Conservation (phyloP, 1,140 invertebrate species). For the Cotesia typhae region DNA sequence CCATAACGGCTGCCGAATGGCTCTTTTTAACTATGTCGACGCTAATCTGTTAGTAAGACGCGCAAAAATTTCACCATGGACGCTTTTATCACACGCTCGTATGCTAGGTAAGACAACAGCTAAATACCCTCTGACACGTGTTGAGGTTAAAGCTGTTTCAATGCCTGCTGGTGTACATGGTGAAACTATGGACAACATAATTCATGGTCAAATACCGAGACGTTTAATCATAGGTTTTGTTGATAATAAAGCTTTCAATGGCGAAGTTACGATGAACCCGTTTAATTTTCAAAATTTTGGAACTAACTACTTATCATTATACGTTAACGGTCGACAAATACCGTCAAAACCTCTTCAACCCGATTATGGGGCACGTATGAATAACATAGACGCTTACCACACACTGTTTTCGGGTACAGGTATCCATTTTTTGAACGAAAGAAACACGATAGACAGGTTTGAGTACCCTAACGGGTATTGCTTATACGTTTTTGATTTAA, state of each 20-base stretch:
- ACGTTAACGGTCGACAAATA: constrained; percentile 49
- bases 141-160: constrained; percentile 54
- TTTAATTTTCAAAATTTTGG: constrained; percentile 37
- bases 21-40: too few species aligned
- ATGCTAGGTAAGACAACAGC: constrained; percentile 51
- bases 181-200: constrained; percentile 50
- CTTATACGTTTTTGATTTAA: constrained; percentile 52
- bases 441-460: constrained; percentile 43
- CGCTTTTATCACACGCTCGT: constrained; percentile 53
- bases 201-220: constrained; percentile 34
- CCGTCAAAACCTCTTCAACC: constrained; percentile 42
- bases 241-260: constrained; percentile 37
- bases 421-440: constrained; percentile 49
- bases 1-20: too few species aligned
- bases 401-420: constrained; percentile 57
- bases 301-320: constrained; percentile 49
- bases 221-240: constrained; percentile 38
- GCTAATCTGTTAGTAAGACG: constrained; percentile 44
- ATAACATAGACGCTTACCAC: constrained; percentile 48
- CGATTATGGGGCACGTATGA: constrained; percentile 29
- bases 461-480: constrained; percentile 45
- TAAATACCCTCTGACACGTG: constrained; percentile 57
- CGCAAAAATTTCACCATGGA: constrained; percentile 49
- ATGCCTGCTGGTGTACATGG: constrained; percentile 51
- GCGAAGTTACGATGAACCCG: constrained; percentile 23